Percentiles rank a stretch among this genome's conserved stretches.
Conservation (phyloP, 2,888 invertebrate species). For the Ophion ventricosus region DNA sequence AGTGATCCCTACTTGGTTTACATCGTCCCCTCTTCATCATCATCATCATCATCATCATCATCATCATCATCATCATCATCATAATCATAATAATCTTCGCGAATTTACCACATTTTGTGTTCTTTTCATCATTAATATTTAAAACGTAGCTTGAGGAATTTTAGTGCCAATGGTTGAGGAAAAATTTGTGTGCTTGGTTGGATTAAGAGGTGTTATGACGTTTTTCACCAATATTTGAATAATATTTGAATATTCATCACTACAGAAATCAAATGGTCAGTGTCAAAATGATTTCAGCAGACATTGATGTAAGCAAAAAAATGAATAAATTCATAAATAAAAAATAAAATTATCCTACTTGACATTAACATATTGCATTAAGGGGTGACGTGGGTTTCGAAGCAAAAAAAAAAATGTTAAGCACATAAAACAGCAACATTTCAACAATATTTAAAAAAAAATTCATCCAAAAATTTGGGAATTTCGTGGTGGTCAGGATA, state of each 20-base stretch:
- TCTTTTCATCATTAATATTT: conserved; percentile 40
- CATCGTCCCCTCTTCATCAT: conserved; percentile 54
- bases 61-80: conserved; percentile 27
- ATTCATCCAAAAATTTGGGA: too few species aligned
- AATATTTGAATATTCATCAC: too few species aligned
- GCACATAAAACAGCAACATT: too few species aligned
- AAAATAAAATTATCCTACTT: too few species aligned
- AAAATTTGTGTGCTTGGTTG: conserved; percentile 57
- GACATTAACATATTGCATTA: too few species aligned
- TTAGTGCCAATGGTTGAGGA: conserved; percentile 60
- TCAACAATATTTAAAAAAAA: too few species aligned
- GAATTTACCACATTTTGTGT: conserved; percentile 29
- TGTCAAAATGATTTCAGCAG: not conserved
- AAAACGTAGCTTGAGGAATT: conserved; percentile 48
- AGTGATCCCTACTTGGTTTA: conserved; percentile 74
- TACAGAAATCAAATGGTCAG: conserved; percentile 1
- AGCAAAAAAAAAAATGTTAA: too few species aligned
- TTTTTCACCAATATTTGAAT: conserved; percentile 26
- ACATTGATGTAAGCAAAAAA: not conserved
- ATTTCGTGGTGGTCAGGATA: too few species aligned
- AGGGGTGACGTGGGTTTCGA: too few species aligned
- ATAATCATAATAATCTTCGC: conserved; percentile 29
- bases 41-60: conserved; percentile 27
- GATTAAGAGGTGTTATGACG: conserved; percentile 47
- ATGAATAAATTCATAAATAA: not conserved